Evolutionary conservation across 2,888 invertebrate genomes (phyloP).

Genomic region (Chymomyza procnemis): DNA sequence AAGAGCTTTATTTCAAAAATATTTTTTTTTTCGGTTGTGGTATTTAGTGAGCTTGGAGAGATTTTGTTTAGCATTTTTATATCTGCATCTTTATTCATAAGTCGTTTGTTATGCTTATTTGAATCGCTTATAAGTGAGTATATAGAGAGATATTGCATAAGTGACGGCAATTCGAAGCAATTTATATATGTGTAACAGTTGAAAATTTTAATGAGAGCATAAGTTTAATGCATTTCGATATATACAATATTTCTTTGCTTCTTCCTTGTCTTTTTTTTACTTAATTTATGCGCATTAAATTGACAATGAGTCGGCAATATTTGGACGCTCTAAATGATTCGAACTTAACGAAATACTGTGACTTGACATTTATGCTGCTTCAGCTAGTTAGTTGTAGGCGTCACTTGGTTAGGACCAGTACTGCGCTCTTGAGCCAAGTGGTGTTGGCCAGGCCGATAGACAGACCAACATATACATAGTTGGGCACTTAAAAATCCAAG

Average conservation of each 20-base stretch:
- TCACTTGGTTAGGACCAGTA: constrained; percentile 24
- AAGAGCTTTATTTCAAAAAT: background rate
- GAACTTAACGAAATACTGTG: constrained; percentile 33
- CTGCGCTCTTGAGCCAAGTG: constrained; percentile 5
- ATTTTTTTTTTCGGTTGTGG: no score
- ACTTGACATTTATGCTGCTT: constrained; percentile 33
- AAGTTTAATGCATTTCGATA: constrained; percentile 69
- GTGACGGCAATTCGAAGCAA: background rate
- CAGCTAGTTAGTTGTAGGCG: constrained; percentile 58
- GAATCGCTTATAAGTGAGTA: constrained; percentile 22
- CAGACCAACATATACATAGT: background rate
- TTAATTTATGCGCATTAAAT: constrained; percentile 57
- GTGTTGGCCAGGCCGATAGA: background rate
- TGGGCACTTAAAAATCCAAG: constrained; percentile 6
- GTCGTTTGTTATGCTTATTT: constrained; percentile 24
- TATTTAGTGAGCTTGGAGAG: background rate
- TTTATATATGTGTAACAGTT: background rate
- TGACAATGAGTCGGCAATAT: constrained; percentile 41
- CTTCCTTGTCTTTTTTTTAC: background rate
- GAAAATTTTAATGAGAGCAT: constrained; percentile 25
- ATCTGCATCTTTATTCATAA: constrained; percentile 66
- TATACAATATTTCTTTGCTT: constrained; percentile 26
- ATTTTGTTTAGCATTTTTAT: constrained; percentile 18
- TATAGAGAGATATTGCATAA: constrained; percentile 6
- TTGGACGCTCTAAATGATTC: constrained; percentile 13